Base-by-base conservation (phyloP, 2,888 invertebrate genomes). In the Leptinotarsa juncta region DNA sequence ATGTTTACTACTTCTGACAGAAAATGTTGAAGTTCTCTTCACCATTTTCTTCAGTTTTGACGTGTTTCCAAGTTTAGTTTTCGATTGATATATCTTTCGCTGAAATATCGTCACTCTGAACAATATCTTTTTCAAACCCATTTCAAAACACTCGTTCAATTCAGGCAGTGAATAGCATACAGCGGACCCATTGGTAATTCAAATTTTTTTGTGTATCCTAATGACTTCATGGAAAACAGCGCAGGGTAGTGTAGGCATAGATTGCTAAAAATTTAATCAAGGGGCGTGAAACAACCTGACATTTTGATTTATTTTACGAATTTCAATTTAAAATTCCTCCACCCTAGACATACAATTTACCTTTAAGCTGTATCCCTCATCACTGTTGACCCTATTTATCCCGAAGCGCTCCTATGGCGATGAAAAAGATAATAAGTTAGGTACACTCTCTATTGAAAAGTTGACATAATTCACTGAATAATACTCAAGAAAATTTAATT, bases 251-350 rank as follows among this genome's bases (percentile, higher is more conserved):
- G 51, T 32, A 62, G 32, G 53, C 51, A n/a, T 70, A 80, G 81
- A 84, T 81, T 79, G 81, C 80, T 83, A 79, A 80, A 81, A 80
- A 79, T 79, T 79, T 82, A 83, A 82, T 81, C 75, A 78, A 79
- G 77, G 79, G 83, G 82, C 80, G 83, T 81, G 78, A 74, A 71
- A 76, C 73, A 67, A 69, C 75, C 71, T 81, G 83, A 84, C 84
- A 77, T 80, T 81, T 82, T 84, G 84, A 84, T 84, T 83, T 84
- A 84, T 83, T 79, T 77, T 80, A 76, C 76, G 79, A 83, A 84
- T 84, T 84, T 84, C 82, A 84, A 83, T 84, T 83, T 83, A 79
- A 84, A 83, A 83, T 84, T 81, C 78, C 48, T 49, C 49, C 49
- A 42, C 57, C 55, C 49, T 20, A 48, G 67, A 42, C 70, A 62